Percentiles rank a stretch among this genome's conserved stretches.
phyloP scores from a whole-genome alignment of 2,888 invertebrate species.

The Tortricodes alternella region DNA sequence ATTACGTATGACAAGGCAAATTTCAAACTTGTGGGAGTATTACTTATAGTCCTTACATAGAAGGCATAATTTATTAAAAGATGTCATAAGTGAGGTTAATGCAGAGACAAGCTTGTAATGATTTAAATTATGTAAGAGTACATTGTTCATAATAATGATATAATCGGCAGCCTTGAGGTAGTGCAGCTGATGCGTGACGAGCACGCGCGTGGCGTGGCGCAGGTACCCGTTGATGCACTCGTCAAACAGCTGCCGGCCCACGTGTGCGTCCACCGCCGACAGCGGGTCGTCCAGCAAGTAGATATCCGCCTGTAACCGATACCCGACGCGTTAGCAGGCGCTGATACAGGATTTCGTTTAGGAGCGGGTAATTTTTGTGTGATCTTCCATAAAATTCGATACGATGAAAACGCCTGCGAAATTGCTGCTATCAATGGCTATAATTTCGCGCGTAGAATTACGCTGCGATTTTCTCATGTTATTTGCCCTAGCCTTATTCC shows the following conservation, averaged over 20 bases:
- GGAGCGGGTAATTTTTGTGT: no score
- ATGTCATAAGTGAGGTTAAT: neutral
- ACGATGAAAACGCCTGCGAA: no score
- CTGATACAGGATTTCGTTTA: no score
- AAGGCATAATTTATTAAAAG: neutral
- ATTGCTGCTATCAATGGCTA: no score
- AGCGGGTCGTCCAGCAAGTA: slow-evolving; percentile 92
- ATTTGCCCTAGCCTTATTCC: no score
- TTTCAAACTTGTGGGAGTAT: no score
- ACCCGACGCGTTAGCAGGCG: no score
- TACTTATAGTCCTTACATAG: neutral
- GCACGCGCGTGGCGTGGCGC: slow-evolving; percentile 87
- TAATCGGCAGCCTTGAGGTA: slow-evolving; percentile 77
- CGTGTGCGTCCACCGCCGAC: slow-evolving; percentile 91
- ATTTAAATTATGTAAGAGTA: slow-evolving; percentile 39
- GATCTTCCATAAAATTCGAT: no score
- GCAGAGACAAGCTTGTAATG: neutral
- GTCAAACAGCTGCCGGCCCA: slow-evolving; percentile 89
- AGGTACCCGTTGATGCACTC: slow-evolving; percentile 87
- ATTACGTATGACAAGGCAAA: no score
- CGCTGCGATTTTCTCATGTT: no score
- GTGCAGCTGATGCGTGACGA: slow-evolving; percentile 95
- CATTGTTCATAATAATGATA: slow-evolving; percentile 82
- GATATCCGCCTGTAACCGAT: slow-evolving; percentile 84
- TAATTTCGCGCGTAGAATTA: no score